These are phyloP conservation scores for Pachliopta kotzebuea DNA, from an alignment of 2,888 invertebrate genomes.

Conservation along the genomic window DNA sequence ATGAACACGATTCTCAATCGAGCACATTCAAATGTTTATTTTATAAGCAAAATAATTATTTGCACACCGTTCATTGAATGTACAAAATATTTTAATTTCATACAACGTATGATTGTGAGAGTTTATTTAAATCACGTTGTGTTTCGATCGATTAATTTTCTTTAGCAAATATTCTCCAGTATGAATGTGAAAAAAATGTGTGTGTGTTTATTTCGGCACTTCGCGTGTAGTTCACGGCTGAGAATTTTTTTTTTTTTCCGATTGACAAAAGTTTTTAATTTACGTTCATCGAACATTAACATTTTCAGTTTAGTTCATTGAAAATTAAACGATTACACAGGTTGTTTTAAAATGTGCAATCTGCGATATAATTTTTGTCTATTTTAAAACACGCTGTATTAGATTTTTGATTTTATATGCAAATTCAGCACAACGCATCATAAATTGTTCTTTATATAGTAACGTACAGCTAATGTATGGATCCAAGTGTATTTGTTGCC, in stretches of 20 bases:
- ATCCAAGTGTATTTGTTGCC: slow-evolving; percentile 24
- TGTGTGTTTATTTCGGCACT: slow-evolving; percentile 20
- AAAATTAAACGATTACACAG: slow-evolving; percentile 4
- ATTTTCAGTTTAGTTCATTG: slow-evolving; percentile 5
- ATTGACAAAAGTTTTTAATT: too few relatives aligned
- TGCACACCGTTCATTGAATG: background rate
- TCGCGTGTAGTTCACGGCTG: slow-evolving; percentile 15
- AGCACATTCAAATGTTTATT: background rate
- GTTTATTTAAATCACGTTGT: background rate
- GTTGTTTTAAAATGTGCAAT: slow-evolving; percentile 8
- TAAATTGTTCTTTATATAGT: slow-evolving; percentile 17
- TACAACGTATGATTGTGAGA: background rate
- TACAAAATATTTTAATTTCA: background rate
- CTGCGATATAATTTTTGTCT: background rate
- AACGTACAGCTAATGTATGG: slow-evolving; percentile 11
- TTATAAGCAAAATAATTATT: too few relatives aligned
- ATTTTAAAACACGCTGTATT: slow-evolving; percentile 20
- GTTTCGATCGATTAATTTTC: slow-evolving; percentile 16
- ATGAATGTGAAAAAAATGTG: slow-evolving; percentile 10
- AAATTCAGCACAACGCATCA: slow-evolving; percentile 25
- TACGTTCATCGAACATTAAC: slow-evolving; percentile 4
- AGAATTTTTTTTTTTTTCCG: slow-evolving; percentile 1
- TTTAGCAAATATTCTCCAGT: slow-evolving; percentile 5
- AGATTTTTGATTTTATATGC: slow-evolving; percentile 17
- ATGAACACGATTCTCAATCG: background rate